Evolutionary conservation across 2,113 vertebrate species (phyloP).

Genomic region (Pseudolaguvia tuberculata): DNA sequence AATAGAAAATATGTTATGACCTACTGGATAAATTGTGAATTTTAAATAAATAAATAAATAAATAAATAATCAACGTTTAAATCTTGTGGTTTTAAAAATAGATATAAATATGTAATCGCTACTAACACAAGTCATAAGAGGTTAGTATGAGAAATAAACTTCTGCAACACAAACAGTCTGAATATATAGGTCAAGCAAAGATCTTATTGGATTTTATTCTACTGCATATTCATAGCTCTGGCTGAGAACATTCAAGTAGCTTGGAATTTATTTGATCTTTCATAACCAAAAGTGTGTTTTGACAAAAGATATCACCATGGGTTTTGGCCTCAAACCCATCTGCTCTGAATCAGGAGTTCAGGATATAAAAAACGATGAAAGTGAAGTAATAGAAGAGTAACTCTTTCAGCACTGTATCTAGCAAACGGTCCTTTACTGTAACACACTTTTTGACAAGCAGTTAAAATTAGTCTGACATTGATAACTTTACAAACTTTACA

Average conservation of each 20-base stretch:
- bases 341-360: slow-evolving; percentile 37
- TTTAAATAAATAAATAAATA: slow-evolving; percentile 2
- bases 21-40: slow-evolving; percentile 15
- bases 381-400: slow-evolving; percentile 45
- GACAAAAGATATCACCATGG: slow-evolving; percentile 58
- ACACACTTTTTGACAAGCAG: slow-evolving; percentile 67
- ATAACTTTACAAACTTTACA: slow-evolving; percentile 1
- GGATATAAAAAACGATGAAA: slow-evolving; percentile 62
- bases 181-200: slow-evolving; percentile 55
- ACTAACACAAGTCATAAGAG: slow-evolving; percentile 20
- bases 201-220: slow-evolving; percentile 52
- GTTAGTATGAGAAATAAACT: slow-evolving; percentile 45
- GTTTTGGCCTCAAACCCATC: slow-evolving; percentile 63
- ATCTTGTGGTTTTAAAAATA: neutral
- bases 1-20: too few relatives aligned
- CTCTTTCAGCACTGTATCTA: slow-evolving; percentile 34
- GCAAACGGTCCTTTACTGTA: slow-evolving; percentile 58
- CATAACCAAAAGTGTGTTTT: slow-evolving; percentile 54
- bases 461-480: slow-evolving; percentile 61
- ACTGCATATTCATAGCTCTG: slow-evolving; percentile 54
- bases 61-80: slow-evolving; percentile 26
- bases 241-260: slow-evolving; percentile 57
- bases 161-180: slow-evolving; percentile 35
- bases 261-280: slow-evolving; percentile 62
- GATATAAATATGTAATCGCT: neutral